These are phyloP conservation scores for Nebria salina DNA, from an alignment of 2,888 invertebrate species.

Conservation along the genomic window DNA sequence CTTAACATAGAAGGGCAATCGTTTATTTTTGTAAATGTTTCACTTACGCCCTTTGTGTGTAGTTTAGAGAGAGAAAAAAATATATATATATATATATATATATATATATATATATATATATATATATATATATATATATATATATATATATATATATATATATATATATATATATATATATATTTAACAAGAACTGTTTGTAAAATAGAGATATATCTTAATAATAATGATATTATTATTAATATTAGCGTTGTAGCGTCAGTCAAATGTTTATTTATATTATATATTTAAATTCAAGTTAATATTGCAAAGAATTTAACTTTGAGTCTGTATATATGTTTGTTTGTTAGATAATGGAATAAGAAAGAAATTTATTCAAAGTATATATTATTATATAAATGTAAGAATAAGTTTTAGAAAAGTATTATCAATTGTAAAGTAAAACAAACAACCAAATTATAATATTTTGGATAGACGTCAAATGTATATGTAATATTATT, in stretches of 20 bases:
- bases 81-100: too few relatives aligned
- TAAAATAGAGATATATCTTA: slow-evolving; percentile 23
- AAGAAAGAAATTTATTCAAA: slow-evolving; percentile 25
- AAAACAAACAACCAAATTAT: slow-evolving; percentile 42
- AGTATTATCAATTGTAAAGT: neutral
- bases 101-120: too few relatives aligned
- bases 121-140: too few relatives aligned
- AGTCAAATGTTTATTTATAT: slow-evolving; percentile 31
- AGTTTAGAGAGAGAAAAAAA: too few relatives aligned
- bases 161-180: too few relatives aligned
- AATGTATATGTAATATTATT: slow-evolving; percentile 43
- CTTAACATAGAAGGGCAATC: too few relatives aligned
- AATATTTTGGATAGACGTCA: slow-evolving; percentile 46
- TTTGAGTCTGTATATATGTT: slow-evolving; percentile 44
- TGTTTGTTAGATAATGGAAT: slow-evolving; percentile 33
- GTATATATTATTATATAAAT: slow-evolving; percentile 34
- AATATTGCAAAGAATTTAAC: slow-evolving; percentile 31
- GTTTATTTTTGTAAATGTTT: neutral
- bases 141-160: too few relatives aligned
- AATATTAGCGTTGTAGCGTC: slow-evolving; percentile 3
- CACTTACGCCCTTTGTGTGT: neutral
- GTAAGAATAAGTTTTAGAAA: slow-evolving; percentile 39
- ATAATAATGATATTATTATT: neutral
- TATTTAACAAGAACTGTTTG: slow-evolving; percentile 11
- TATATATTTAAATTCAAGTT: slow-evolving; percentile 34